These are phyloP conservation scores for Bombus cullumanus DNA, from an alignment of 1,140 invertebrate genomes.

Conservation along the genomic window DNA sequence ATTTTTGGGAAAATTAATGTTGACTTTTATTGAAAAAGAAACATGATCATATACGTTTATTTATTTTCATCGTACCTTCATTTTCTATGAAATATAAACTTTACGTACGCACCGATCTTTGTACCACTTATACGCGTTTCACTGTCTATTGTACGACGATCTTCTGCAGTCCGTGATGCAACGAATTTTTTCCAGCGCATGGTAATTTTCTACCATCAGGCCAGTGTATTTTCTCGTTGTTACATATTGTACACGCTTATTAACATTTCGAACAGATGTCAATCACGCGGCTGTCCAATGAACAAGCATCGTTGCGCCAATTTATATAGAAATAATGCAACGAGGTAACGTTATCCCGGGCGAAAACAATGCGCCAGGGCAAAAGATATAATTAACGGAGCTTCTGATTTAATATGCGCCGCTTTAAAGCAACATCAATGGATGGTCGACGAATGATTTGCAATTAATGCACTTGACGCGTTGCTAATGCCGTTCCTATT, in stretches of 20 bases:
- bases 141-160: background rate
- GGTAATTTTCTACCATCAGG: slow-evolving; percentile 19
- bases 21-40: too few relatives aligned
- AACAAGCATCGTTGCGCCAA: slow-evolving; percentile 58
- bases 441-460: slow-evolving; percentile 34
- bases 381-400: slow-evolving; percentile 64
- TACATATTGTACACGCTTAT: slow-evolving; percentile 26
- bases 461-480: slow-evolving; percentile 30
- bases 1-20: too few relatives aligned
- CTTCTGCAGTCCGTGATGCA: background rate
- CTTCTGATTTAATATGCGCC: slow-evolving; percentile 57
- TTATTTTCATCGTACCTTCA: too few relatives aligned
- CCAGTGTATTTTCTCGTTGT: background rate
- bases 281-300: slow-evolving; percentile 33
- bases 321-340: slow-evolving; percentile 60
- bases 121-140: too few relatives aligned
- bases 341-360: slow-evolving; percentile 46
- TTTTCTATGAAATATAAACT: too few relatives aligned
- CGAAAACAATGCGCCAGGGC: slow-evolving; percentile 18
- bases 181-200: background rate
- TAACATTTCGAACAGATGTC: slow-evolving; percentile 58
- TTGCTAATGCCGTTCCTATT: background rate
- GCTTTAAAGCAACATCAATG: slow-evolving; percentile 51
- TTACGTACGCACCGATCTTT: too few relatives aligned
- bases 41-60: too few relatives aligned